Evolutionary conservation across 2,797 vertebrate genomes (phyloP), one percentile per base, ranked within the genome.

Genomic region (Uromys caudimaculatus): DNA sequence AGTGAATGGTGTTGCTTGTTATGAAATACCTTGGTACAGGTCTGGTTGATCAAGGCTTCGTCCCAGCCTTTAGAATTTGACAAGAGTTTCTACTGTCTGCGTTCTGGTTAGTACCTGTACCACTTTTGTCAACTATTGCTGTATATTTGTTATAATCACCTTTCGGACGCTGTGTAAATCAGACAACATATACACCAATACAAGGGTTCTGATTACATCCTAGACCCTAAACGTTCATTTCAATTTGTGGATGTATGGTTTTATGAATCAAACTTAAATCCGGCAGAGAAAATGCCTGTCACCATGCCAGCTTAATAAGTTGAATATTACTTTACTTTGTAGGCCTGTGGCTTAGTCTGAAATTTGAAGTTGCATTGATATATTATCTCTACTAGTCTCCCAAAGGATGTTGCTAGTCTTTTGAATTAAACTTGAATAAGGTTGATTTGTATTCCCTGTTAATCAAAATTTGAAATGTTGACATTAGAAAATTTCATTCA

Each of bases 401-500:
- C 97, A 90, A 97, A 96, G 96, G 97, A 97, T 97, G 96, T 97
- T 97, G 95, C 92, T 95, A 95, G 95, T 97, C 96, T 96, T 97
- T 97, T 95, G 96, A 97, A 98, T 97, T 97, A 98, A 98, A 97
- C 95, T 97, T 96, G 97, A 97, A 95, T 97, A 96, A 95, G 93
- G 91, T 97, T 98, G 97, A 97, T 96, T 97, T 98, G 95, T 97
- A 98, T 96, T 97, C 97, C 82, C 94, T 97, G 97, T 97, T 97
- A 98, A 97, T 98, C 97, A 97, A 95, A 97, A 97, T 96, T 97
- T 95, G 96, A 97, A 94, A 93, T 97, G 96, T 98, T 98, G 96
- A 97, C 95, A 96, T 97, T 97, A 96, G 97, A 97, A 97, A 97
- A 96, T 97, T 98, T 96, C 93, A 97, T 97, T 97, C 97, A 97